Evolutionary conservation across 2,888 invertebrate genomes (phyloP).

Genomic region (Tupiocoris notatus): DNA sequence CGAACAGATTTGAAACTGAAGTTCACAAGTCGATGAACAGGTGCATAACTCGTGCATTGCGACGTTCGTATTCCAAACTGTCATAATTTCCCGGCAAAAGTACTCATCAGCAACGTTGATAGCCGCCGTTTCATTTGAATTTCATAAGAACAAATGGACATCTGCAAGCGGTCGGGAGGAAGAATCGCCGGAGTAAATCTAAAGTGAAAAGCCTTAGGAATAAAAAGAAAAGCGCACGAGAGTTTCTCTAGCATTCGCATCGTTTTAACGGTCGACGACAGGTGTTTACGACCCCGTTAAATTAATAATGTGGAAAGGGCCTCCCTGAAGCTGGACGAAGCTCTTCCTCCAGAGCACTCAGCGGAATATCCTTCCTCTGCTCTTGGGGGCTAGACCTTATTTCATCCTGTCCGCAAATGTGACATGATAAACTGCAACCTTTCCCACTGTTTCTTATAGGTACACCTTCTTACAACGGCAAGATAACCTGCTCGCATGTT

Average conservation of each 20-base stretch:
- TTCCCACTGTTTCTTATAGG: background rate
- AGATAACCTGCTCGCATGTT: background rate
- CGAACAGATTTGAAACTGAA: too few relatives aligned
- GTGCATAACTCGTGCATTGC: too few relatives aligned
- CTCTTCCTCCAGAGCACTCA: background rate
- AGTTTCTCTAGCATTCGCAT: background rate
- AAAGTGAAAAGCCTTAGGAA: too few relatives aligned
- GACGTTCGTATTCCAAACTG: too few relatives aligned
- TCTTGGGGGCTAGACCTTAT: background rate
- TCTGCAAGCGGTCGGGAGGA: too few relatives aligned
- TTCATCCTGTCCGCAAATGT: background rate
- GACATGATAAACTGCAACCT: background rate
- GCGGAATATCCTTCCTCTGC: background rate
- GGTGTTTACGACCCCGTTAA: background rate
- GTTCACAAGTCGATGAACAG: too few relatives aligned
- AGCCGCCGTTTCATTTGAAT: too few relatives aligned
- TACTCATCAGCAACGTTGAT: too few relatives aligned
- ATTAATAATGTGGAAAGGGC: background rate
- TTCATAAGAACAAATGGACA: too few relatives aligned
- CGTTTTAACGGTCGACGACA: background rate
- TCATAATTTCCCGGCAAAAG: too few relatives aligned
- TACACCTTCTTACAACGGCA: background rate
- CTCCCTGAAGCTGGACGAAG: background rate
- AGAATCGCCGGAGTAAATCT: too few relatives aligned
- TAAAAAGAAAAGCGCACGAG: too few relatives aligned